Percentiles rank a stretch among this genome's conserved stretches.
These are phyloP conservation scores for Rhagologus leucostigma DNA, from an alignment of 2,113 vertebrate species.

Conservation along the genomic window DNA sequence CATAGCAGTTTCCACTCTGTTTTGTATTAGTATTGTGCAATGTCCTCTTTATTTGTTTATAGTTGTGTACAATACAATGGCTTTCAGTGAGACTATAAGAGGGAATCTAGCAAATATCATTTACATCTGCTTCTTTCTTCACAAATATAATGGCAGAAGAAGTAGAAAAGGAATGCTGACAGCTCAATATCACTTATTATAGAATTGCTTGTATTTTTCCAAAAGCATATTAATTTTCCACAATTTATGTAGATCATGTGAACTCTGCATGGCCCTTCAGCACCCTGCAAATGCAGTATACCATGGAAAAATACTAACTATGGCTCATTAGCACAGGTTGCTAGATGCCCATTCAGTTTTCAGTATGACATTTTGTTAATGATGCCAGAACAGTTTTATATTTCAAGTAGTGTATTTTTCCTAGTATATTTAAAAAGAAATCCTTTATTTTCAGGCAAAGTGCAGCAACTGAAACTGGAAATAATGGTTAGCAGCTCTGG, in stretches of 20 bases:
- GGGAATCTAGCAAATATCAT: neutral
- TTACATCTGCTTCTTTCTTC: neutral
- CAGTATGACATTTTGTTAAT: neutral
- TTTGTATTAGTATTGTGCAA: neutral
- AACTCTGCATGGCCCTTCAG: neutral
- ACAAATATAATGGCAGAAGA: neutral
- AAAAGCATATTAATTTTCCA: neutral
- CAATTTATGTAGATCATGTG: neutral
- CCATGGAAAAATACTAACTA: neutral
- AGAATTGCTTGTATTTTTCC: constrained; percentile 4
- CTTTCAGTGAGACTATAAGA: neutral
- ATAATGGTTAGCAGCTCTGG: neutral
- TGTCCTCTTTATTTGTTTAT: neutral
- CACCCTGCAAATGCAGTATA: neutral
- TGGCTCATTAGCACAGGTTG: neutral
- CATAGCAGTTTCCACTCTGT: neutral
- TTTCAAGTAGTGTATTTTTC: neutral
- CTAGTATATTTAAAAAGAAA: neutral
- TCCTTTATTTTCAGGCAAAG: neutral
- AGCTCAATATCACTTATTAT: neutral
- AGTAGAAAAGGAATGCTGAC: neutral
- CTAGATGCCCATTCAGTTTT: neutral
- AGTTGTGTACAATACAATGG: neutral
- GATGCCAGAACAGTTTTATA: neutral
- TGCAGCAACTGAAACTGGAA: neutral